Conservation (phyloP, 2,113 vertebrate species). For the Glareola pratincola region DNA sequence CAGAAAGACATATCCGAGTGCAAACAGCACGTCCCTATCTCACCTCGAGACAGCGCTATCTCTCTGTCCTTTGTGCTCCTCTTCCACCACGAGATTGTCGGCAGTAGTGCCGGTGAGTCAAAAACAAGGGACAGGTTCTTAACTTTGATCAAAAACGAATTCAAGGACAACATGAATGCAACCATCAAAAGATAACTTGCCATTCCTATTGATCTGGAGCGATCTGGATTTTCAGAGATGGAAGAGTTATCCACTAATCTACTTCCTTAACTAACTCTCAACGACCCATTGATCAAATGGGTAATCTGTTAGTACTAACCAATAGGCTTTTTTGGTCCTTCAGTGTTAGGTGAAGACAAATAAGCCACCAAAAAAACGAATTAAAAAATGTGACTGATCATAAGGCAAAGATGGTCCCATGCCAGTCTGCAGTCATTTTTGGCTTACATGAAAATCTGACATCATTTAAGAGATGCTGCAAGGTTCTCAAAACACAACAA, state of each 20-base stretch:
- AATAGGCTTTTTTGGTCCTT: not conserved
- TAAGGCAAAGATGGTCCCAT: conserved; percentile 53
- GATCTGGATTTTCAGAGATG: not conserved
- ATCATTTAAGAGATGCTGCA: conserved; percentile 53
- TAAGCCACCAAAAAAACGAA: conserved; percentile 18
- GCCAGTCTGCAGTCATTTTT: conserved; percentile 60
- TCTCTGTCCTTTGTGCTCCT: not conserved
- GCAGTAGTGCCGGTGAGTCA: not conserved
- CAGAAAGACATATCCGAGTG: rapidly evolving
- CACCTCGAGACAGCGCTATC: not conserved
- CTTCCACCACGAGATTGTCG: not conserved
- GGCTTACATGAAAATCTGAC: conserved; percentile 53
- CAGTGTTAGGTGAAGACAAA: conserved; percentile 1
- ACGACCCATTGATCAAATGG: not conserved
- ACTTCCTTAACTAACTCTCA: not conserved
- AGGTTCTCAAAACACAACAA: conserved; percentile 42
- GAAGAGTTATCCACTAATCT: not conserved
- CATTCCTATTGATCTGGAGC: not conserved
- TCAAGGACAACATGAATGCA: not conserved
- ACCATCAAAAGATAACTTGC: not conserved
- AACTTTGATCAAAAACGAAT: not conserved
- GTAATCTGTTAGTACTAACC: not conserved
- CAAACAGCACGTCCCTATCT: not conserved
- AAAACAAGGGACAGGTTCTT: not conserved
- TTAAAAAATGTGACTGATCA: conserved; percentile 2